Evolutionary conservation across 2,797 vertebrate species (phyloP), one percentile per base, ranked within the genome.

Genomic region (Urocyon cinereoargenteus): DNA sequence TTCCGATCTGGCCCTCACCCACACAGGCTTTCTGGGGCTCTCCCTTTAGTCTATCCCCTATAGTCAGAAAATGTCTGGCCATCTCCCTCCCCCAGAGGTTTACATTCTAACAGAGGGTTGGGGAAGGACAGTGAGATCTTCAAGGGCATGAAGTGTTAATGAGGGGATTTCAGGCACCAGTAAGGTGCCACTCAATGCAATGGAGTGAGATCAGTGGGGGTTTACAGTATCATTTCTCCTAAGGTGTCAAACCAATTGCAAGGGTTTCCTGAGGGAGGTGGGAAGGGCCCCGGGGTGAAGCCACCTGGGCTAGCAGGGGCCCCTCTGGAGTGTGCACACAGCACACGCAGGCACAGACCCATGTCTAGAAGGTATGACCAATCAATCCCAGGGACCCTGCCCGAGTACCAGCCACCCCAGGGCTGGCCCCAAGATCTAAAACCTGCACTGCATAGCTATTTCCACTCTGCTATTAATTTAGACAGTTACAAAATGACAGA

Each of bases 391-490:
- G 24, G 75, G 19, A 28, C 22, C 19, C 36, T 40, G 45, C 79
- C 51, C n/a, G 26, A 73, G 75, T 11, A 78, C 90, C 77, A 59
- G 34, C 40, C 70, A 84, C 26, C 51, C 36, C 19, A 51, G 55
- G 77, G 31, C 53, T 75, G 40, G 19, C 57, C 81, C 77, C 26
- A n/a, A 97, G 93, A 97, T 89, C 94, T 96, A 95, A 96, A 94
- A 73, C 79, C 88, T 73, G 86, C 97, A 96, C 97, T 91, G 89
- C 92, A 97, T 79, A 96, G 96, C 95, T 98, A 51, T 96, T 98
- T 98, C 95, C 86, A n/a, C 93, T 87, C 81, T 97, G 84, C 97
- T 96, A 97, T 98, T 97, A 97, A 98, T 97, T 97, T 96, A 94
- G 96, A 97, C 89, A 97, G 97, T 97, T 78, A 0, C 94, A 96